Conservation (phyloP, 53 echinoderm and acorn worm genomes). For the Antedon mediterranea region DNA sequence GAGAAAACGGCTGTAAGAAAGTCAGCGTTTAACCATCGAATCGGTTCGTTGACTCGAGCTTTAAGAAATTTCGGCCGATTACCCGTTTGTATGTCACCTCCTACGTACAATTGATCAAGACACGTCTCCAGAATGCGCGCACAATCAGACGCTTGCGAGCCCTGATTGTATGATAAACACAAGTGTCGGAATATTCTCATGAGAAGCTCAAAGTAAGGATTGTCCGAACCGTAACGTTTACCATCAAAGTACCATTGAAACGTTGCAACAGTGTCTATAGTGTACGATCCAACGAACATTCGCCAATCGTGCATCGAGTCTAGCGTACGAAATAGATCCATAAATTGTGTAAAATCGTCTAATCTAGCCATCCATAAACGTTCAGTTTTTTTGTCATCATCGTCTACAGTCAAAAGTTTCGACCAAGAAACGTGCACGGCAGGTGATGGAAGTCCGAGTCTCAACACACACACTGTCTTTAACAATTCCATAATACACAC, state of each 20-base stretch:
- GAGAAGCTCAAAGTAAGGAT: not conserved
- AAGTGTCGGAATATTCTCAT: not conserved
- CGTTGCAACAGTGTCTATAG: not conserved
- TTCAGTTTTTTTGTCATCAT: not conserved
- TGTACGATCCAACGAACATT: not conserved
- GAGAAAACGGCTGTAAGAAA: no score
- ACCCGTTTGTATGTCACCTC: not conserved
- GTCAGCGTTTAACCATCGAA: no score
- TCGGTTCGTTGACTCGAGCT: no score
- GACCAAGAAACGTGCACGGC: not conserved
- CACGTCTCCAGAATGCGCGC: not conserved
- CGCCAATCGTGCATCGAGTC: not conserved
- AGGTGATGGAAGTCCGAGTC: not conserved
- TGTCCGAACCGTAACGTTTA: not conserved
- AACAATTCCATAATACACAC: not conserved
- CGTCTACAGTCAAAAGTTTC: not conserved
- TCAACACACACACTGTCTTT: not conserved
- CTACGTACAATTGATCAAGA: not conserved
- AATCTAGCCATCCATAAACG: not conserved
- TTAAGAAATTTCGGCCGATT: not conserved
- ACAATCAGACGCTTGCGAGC: not conserved
- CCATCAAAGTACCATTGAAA: not conserved
- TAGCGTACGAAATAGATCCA: not conserved
- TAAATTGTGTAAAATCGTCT: not conserved
- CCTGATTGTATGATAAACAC: not conserved